Base-by-base conservation (phyloP, 2,888 invertebrate genomes). In the Thereva unica region DNA sequence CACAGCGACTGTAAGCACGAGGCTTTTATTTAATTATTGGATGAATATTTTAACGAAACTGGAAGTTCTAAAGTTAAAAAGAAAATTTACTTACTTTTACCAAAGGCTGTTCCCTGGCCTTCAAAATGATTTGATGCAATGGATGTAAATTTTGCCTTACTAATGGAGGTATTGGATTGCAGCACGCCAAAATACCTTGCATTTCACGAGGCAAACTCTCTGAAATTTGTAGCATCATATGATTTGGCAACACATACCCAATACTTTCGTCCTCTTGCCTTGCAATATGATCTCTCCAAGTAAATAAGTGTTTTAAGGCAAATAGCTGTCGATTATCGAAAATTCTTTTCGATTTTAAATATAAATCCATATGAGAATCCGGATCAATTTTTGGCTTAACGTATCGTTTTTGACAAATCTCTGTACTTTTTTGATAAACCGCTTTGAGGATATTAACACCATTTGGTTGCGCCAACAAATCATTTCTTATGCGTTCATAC, bases 181-280 rank as follows among this genome's bases (percentile, higher is more conserved):
- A 98, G 75, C 95, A 93, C 0, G 96, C 95, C 68, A 93, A 80
- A 68, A 99, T 89, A 1, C 97, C 97, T 76, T 95, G 93, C 84
- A 93, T 86, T 82, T 97, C 97, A 64, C 93, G 85, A 0, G 97
- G 97, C 68, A 97, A 78, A 23, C 85, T 84, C 79, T 97, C 95
- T 0, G 94, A 87, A 68, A 98, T 91, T 76, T 93, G 89, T 64
- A 97, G 77, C 81, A 99, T 78, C 96, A 97, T 96, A 79, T 97
- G 96, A 81, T 96, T 96, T 0, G 98, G 97, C 67, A 99, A 82
- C 54, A 99, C 91, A 80, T 93, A 98, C 85, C 88, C 89, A 49
- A 86, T 85, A 77, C 97, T 96, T 80, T 99, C 98, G 80, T 99
- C 99, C 75, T 95, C 90, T 64, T 84, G 80, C 38, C 98, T 83